Base-by-base conservation (phyloP, 2,113 vertebrate species). In the Lepus americanus region DNA sequence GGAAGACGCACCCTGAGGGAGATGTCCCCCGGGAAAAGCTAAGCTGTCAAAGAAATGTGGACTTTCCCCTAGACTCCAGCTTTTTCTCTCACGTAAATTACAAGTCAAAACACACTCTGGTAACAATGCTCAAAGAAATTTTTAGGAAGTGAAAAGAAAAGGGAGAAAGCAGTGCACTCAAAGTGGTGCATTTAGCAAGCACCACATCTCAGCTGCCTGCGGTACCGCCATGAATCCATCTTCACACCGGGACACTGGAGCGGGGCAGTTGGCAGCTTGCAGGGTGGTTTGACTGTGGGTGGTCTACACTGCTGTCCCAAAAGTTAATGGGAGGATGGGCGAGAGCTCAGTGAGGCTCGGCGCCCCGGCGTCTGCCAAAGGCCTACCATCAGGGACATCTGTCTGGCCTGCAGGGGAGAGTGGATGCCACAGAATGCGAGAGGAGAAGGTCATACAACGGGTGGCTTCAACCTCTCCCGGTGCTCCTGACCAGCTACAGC, bases 1-100 rank as follows among this genome's bases (percentile, higher is more conserved):
- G 82, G 51, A 73, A 59, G 78, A 49, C 27, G 19, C 89, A 25
- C 49, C 66, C 49, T 55, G 76, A 87, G 80, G 33, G 61, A 88
- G 73, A 82, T n/a, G 78, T 74, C 12, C 79, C 55, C 11, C 25
- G 63, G 14, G 51, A 76, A 89, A 73, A 92, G 16, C 64, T 76
- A 49, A 61, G n/a, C 55, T 2, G 9, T 59, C 36, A 67, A 4
- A 76, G 86, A 67, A 85, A 86, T 39, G 19, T 61, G 78, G 44
- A 63, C 23, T 90, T 74, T 25, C 72, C n/a, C 9, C 9, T 6
- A 64, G 79, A 51, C 78, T 83, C 11, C 39, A 76, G 69, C 91
- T 67, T 73, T 73, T 59, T 19, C 63, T 64, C 27, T 76, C 53
- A 53, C 44, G 81, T 25, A 79, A 89, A 69, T 84, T 8, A 9